Conservation (phyloP, 2,113 vertebrate genomes). For the Ophthalmotilapia sp. region DNA sequence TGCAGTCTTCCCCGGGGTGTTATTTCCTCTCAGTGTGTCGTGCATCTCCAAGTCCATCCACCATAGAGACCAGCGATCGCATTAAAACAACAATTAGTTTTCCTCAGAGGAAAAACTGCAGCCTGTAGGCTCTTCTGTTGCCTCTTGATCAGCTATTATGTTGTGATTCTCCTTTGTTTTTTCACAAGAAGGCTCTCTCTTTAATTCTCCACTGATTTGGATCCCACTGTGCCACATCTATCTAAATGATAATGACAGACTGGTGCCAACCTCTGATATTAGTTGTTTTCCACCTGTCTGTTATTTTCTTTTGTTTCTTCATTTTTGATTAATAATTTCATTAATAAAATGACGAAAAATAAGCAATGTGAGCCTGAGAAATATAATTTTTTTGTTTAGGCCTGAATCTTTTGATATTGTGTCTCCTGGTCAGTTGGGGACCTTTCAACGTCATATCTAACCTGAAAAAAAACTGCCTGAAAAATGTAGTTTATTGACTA, state of each 20-base stretch:
- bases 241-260: not conserved
- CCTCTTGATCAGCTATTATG: not conserved
- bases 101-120: not conserved
- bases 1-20: not conserved
- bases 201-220: not conserved
- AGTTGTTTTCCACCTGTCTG: not conserved
- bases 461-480: not conserved
- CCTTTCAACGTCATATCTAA: not conserved
- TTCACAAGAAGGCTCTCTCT: not conserved
- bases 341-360: not conserved
- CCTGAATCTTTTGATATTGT: not conserved
- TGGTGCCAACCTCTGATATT: not conserved
- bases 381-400: not conserved
- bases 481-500: not conserved
- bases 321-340: not conserved
- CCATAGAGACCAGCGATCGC: not conserved
- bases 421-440: not conserved
- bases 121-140: not conserved
- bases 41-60: not conserved
- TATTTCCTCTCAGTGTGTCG: conserved; percentile 11
- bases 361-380: not conserved
- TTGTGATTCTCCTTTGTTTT: not conserved
- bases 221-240: not conserved
- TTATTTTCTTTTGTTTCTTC: not conserved
- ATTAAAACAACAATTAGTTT: conserved; percentile 38